Evolutionary conservation across 2,888 invertebrate genomes (phyloP), one percentile per base, ranked within the genome.

Genomic region (Drosophila mercatorum): DNA sequence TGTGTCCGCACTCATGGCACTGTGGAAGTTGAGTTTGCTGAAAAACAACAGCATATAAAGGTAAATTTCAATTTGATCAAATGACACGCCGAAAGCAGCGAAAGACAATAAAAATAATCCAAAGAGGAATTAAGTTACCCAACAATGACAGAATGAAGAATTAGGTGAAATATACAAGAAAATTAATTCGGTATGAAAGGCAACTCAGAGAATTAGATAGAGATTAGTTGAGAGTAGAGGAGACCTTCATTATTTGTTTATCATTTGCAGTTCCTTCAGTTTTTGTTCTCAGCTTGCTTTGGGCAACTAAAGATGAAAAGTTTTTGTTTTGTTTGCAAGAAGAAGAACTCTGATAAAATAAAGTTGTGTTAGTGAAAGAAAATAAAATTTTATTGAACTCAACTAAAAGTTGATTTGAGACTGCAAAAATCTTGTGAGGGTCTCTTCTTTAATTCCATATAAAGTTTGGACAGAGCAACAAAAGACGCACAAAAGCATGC

Each of bases 21-120:
- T 22, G 22, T n/a, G 31, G 17, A 60, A 28, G 51, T 55, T 28
- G 14, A 17, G 58, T 34, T 34, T 34, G 49, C 60, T 68, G 10
- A 56, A 46, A 52, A 64, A 66, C 17, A 56, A 68, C 56, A 59
- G 61, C 63, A 57, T 31, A 79, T 81, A 81, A 83, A 83, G 77
- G 81, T 79, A 71, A 79, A 81, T 81, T 85, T 72, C 81, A 77
- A 71, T 77, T 72, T 65, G 52, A 44, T 28, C 17, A 43, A 49
- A 73, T 57, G 52, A 69, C 49, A 55, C 46, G 22, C n/a, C 57
- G 10, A 59, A 17, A 12, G 36, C 22, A 58, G n/a, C n/a, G 12
- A 40, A 22, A 31, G 43, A 59, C 40, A 51, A 40, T n/a, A 10
- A 47, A 17, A 59, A 5, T 14, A 67, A 26, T 14, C 34, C 17